Base-by-base conservation (phyloP, 2,797 vertebrate genomes). In the Lophius americanus region DNA sequence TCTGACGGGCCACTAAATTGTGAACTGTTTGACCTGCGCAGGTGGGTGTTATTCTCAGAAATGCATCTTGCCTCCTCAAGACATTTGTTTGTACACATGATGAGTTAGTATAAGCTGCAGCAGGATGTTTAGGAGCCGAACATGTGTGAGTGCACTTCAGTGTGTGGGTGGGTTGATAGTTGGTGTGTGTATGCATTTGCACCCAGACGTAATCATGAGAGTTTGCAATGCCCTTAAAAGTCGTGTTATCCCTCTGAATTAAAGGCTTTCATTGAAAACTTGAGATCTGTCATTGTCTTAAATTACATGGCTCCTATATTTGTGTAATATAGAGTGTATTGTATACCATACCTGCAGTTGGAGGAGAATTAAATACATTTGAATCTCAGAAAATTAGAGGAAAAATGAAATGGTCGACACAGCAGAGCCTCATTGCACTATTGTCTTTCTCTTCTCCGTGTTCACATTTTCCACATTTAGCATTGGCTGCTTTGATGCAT, bases 1-100 rank as follows among this genome's bases (percentile, higher is more conserved):
- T 81, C 74, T 58, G 53, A 46, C 41, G 67, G 71, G 70, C 64
- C 71, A 70, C 66, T 64, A 68, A 84, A 50, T 64, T 46, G 54
- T 75, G 71, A 91, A 90, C 82, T 62, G 54, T 56, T 70, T 89
- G 93, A 91, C 91, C 91, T 93, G 88, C 60, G 85, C 96, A 98
- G 95, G 96, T 98, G 96, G 94, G 93, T 94, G 93, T 76, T 84
- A 67, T 81, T 89, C 84, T 71, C 39, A 47, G 9, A 74, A 81
- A 71, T 51, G 62, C 69, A 70, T 84, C 81, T 76, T 83, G 79
- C 76, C 71, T 86, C 60, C 67, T 75, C 60, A 48, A 79, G 90
- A 95, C 95, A 93, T 95, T 94, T 96, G 96, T 96, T 96, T 95
- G 96, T 96, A 95, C 94, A 95, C 94, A 94, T 75, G 81, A 91